These are phyloP conservation scores for Thryonomys swinderianus DNA, from an alignment of 2,113 vertebrate species.

Conservation along the genomic window DNA sequence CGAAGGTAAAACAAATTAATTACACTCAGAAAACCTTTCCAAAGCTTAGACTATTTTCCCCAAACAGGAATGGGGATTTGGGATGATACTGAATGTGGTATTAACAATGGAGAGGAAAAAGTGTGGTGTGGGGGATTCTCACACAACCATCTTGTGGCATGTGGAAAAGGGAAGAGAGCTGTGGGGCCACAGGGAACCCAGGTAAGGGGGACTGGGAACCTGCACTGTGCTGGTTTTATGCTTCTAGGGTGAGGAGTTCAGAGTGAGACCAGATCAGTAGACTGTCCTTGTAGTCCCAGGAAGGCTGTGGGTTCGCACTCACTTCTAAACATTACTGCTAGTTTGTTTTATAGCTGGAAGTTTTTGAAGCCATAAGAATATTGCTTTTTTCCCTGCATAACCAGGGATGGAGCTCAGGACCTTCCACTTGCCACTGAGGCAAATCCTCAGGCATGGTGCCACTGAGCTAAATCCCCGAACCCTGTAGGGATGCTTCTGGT, in stretches of 20 bases:
- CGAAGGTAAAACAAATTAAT: neutral
- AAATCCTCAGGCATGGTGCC: too few relatives aligned
- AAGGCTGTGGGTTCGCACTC: neutral
- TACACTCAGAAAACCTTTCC: neutral
- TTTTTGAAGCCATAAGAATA: neutral
- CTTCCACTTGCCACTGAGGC: too few relatives aligned
- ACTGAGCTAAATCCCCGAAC: too few relatives aligned
- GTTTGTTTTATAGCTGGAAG: neutral
- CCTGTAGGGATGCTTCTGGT: neutral
- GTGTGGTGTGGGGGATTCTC: neutral
- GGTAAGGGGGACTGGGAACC: neutral
- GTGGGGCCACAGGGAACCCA: neutral
- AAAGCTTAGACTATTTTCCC: neutral
- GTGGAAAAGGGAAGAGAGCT: neutral
- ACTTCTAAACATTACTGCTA: constrained; percentile 5
- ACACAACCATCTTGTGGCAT: neutral
- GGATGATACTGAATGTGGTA: neutral
- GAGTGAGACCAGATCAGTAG: neutral
- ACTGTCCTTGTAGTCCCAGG: neutral
- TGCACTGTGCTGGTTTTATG: neutral
- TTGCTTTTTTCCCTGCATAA: too few relatives aligned
- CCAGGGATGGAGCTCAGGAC: too few relatives aligned
- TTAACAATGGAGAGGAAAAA: neutral
- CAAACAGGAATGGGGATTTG: constrained; percentile 14
- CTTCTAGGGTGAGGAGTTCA: neutral